Evolutionary conservation across 2,888 invertebrate genomes (phyloP).

Genomic region (Mellilla xanthometata): DNA sequence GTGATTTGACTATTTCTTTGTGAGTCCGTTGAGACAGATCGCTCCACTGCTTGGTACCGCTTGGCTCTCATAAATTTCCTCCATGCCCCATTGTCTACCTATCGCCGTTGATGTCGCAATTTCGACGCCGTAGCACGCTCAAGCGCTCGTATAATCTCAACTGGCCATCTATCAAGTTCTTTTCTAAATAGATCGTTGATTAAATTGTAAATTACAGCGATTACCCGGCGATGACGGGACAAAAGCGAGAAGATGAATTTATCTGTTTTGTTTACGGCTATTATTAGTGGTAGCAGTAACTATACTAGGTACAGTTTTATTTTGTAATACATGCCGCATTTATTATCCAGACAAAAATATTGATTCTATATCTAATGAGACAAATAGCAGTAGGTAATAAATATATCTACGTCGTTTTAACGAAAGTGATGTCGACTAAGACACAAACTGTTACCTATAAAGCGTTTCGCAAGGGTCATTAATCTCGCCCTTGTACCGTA

Average conservation of each 20-base stretch:
- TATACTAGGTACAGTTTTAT: too few species aligned
- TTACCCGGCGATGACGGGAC: slow-evolving; percentile 40
- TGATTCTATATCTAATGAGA: too few species aligned
- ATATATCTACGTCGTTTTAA: too few species aligned
- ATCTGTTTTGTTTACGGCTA: slow-evolving; percentile 3
- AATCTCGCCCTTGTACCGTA: slow-evolving; percentile 28
- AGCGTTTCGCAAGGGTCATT: slow-evolving; percentile 25
- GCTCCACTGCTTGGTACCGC: slow-evolving; percentile 33
- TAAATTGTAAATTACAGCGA: slow-evolving; percentile 62
- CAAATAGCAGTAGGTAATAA: too few species aligned
- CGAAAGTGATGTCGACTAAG: background rate
- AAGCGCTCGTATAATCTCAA: slow-evolving; percentile 59
- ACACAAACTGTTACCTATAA: slow-evolving; percentile 9
- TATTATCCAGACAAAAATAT: too few species aligned
- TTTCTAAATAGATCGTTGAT: slow-evolving; percentile 64
- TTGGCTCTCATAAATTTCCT: slow-evolving; percentile 54
- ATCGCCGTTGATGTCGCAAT: slow-evolving; percentile 60
- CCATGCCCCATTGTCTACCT: slow-evolving; percentile 58
- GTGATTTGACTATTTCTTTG: slow-evolving; percentile 38
- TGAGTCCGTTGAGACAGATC: slow-evolving; percentile 36
- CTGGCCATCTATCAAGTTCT: slow-evolving; percentile 67
- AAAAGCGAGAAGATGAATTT: slow-evolving; percentile 8
- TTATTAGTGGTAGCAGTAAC: background rate
- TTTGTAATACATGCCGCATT: too few species aligned
- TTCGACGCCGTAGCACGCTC: slow-evolving; percentile 51